Base-by-base conservation (phyloP, 2,113 vertebrate genomes). In the Parotia lawesii region DNA sequence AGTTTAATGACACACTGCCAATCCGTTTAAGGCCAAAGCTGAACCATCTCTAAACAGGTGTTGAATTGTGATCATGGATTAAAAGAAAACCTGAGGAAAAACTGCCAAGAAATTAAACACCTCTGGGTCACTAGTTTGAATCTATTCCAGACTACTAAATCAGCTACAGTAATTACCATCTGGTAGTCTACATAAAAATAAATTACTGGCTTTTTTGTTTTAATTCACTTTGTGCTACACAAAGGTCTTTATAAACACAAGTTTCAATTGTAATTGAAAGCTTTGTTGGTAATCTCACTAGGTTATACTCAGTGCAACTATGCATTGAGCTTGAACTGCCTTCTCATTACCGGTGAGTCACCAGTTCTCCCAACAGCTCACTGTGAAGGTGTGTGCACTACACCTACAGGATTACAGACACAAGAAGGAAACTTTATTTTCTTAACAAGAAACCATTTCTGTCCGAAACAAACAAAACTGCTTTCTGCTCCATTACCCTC, bases 81-180 rank as follows among this genome's bases (percentile, higher is more conserved):
- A 96, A 92, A 95, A 92, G 90, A 94, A 92, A 96, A 96, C 85
- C 72, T 77, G 60, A 94, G 85, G 85, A 93, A 94, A 96, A 96
- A 87, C 65, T 83, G 85, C 91, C 89, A 94, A 94, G 80, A 96
- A 96, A 95, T 95, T 96, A 95, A 94, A 96, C 94, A 96, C 79
- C 94, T 96, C 94, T 95, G 90, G 91, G 91, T 96, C 90, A 97
- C 71, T 85, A 84, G 86, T 88, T 96, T 96, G 94, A 97, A 95
- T 92, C 65, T 74, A 64, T 83, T 96, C 95, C 89, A 97, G 87
- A 67, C 92, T 96, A 95, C 78, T 92, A 96, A 95, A 96, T 92
- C 86, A 94, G 74, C 90, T 89, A 94, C 67, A 97, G 93, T 96
- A 94, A 95, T 95, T 96, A 96, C 81, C 83, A 92, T 95, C 91